Base-by-base conservation (phyloP, 2,113 vertebrate genomes). In the Himantopus leucocephalus region DNA sequence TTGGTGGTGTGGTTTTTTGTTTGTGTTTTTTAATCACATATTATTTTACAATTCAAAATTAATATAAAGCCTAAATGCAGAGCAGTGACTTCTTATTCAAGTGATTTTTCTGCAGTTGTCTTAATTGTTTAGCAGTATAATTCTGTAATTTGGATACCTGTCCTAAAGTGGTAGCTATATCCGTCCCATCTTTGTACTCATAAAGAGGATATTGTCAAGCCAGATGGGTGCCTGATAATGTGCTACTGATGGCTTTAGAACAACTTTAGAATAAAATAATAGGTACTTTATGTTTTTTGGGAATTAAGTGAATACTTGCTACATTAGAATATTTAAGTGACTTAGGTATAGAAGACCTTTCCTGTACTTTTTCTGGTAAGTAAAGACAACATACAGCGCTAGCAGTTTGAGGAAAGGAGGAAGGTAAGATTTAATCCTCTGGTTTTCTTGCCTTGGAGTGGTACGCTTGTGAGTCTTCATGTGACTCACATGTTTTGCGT, bases 401-500 rank as follows among this genome's bases (percentile, higher is more conserved):
- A 64, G 58, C 29, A 37, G 32, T 62, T 78, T 14, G 43, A 70
- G 79, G 53, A 85, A 48, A n/a, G 27, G 9, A 7, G 8, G 12
- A 20, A 41, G 29, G 26, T 71, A 24, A 73, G 22, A 48, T 43
- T 59, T 52, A 64, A 32, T 86, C 37, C 2, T 63, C 12, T 78
- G 32, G 2, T 74, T 70, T 75, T 93, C 60, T 71, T 80, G 32
- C 34, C 12, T 12, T 55, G 21, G 24, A 41, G 34, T 34, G n/a
- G 21, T 26, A 43, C 14, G 4, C 13, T 52, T 71, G 11, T 34
- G 73, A 62, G 7, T 79, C 23, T 27, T 80, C 30, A 12, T 0
- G 1, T 30, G 26, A 47, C 34, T 73, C 5, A 4, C 9, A 1
- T 23, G 5, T 72, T 58, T 68, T 30, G 41, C 3, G 1, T 52